Percentiles rank a stretch among this genome's conserved stretches.
These are phyloP conservation scores for Nomada ferruginata DNA, from an alignment of 2,888 invertebrate genomes.

Conservation along the genomic window DNA sequence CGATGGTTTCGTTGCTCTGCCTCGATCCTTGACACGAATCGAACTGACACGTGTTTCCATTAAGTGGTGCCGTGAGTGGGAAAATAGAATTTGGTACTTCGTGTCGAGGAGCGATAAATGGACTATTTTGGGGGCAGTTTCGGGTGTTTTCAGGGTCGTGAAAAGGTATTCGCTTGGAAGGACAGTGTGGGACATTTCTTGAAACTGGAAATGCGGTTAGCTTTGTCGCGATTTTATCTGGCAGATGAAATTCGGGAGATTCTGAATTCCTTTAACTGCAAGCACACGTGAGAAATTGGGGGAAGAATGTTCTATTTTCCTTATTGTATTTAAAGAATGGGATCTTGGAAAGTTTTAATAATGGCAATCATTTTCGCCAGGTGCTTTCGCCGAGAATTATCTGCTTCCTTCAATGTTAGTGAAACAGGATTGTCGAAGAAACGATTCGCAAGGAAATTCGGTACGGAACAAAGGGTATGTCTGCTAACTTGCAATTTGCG, in stretches of 20 bases:
- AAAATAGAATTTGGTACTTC: conserved; percentile 16
- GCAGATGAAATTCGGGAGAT: no score
- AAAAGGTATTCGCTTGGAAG: not conserved
- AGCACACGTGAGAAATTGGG: no score
- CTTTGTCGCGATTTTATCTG: no score
- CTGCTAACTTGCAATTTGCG: conserved; percentile 6
- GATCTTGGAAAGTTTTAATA: not conserved
- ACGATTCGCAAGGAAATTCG: conserved; percentile 29
- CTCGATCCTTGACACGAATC: conserved; percentile 52
- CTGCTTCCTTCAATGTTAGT: not conserved
- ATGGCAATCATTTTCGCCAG: not conserved
- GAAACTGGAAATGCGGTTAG: not conserved
- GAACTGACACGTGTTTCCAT: conserved; percentile 60
- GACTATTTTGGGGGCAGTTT: not conserved
- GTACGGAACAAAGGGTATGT: conserved; percentile 18
- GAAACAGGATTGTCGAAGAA: not conserved
- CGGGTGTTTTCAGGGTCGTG: not conserved
- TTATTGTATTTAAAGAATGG: no score
- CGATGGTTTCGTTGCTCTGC: conserved; percentile 36
- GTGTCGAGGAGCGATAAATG: not conserved
- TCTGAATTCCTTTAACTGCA: no score
- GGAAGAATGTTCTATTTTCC: no score
- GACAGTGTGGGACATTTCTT: not conserved
- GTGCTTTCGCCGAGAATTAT: conserved; percentile 24
- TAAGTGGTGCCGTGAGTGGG: conserved; percentile 37